A percentile compares a stretch with the other conserved stretches of the same genome.
These are phyloP conservation scores for Pipa parva DNA, from an alignment of 2,113 vertebrate genomes.

Conservation along the genomic window DNA sequence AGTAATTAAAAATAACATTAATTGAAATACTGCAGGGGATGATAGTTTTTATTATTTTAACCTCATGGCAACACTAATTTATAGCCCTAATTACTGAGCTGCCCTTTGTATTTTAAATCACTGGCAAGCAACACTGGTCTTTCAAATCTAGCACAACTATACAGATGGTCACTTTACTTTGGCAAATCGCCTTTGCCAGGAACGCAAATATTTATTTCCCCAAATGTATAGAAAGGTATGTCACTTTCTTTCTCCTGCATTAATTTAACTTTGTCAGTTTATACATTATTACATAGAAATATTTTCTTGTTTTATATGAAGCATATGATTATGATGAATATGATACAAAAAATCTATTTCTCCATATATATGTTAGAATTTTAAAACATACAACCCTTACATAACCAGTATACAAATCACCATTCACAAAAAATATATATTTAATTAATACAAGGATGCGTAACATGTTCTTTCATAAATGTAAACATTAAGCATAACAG, in stretches of 20 bases:
- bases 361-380: too few relatives aligned
- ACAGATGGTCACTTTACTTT: slow-evolving; percentile 46
- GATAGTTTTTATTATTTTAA: slow-evolving; percentile 49
- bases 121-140: slow-evolving; percentile 54
- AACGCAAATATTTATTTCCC: slow-evolving; percentile 46
- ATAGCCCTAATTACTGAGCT: slow-evolving; percentile 58
- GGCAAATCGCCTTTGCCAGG: slow-evolving; percentile 25
- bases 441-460: too few relatives aligned
- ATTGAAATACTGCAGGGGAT: slow-evolving; percentile 63
- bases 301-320: too few relatives aligned
- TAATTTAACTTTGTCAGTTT: background rate
- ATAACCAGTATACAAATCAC: too few relatives aligned
- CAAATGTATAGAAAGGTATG: background rate
- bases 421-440: too few relatives aligned
- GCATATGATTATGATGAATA: too few relatives aligned
- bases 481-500: too few relatives aligned
- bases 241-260: background rate
- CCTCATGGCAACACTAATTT: slow-evolving; percentile 61
- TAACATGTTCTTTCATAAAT: too few relatives aligned
- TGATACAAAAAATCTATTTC: too few relatives aligned
- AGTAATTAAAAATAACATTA: slow-evolving; percentile 68
- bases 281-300: too few relatives aligned
- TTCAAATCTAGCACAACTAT: slow-evolving; percentile 51
- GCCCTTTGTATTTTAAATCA: slow-evolving; percentile 57
- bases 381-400: too few relatives aligned